Percentiles rank a stretch among this genome's conserved stretches.
Conservation (phyloP, 2,797 vertebrate genomes). For the Melanitta fusca region DNA sequence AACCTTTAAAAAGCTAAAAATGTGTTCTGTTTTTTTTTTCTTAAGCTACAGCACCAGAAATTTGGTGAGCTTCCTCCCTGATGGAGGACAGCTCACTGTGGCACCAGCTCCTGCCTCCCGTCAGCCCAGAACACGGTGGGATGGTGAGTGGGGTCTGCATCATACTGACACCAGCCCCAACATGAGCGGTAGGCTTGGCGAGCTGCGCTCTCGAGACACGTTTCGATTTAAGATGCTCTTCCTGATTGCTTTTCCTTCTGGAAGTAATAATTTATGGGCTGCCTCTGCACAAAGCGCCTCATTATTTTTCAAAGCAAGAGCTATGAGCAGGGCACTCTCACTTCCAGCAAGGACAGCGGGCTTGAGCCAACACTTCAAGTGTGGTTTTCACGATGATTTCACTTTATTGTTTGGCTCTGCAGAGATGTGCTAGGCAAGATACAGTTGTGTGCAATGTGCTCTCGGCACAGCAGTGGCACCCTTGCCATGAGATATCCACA, state of each 20-base stretch:
- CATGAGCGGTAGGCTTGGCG: background rate
- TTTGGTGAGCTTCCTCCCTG: too few relatives aligned
- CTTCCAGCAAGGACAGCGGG: background rate
- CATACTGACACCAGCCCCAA: background rate
- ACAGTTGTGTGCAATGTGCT: background rate
- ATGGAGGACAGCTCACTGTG: too few relatives aligned
- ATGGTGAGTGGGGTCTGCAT: background rate
- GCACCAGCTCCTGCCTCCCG: too few relatives aligned
- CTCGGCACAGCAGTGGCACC: background rate
- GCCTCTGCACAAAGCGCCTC: background rate
- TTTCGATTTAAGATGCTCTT: background rate
- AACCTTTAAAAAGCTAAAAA: background rate
- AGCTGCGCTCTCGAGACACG: accelerated
- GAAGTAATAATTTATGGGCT: background rate
- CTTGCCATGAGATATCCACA: background rate
- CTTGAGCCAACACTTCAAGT: background rate
- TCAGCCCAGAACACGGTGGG: too few relatives aligned
- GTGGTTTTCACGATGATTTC: background rate
- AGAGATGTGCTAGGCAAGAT: background rate
- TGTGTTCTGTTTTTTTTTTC: background rate
- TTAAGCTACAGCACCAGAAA: background rate
- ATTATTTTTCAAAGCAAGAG: background rate
- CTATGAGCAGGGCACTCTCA: background rate
- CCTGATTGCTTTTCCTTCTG: background rate
- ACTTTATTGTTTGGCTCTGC: background rate